Conservation (phyloP, 2,113 vertebrate genomes). For the Syngnathoides biaculeatus region DNA sequence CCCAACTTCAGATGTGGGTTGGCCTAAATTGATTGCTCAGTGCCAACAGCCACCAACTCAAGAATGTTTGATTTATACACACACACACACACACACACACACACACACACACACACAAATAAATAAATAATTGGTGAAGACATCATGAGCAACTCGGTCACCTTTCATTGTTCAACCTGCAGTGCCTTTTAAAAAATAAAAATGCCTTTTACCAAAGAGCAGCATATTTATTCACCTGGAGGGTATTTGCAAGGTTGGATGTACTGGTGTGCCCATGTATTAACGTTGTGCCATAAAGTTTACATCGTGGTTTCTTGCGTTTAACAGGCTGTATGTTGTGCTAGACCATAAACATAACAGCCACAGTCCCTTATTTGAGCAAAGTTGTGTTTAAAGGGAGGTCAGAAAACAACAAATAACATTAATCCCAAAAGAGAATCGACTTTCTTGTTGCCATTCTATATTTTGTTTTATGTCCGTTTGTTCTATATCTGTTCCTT, state of each 20-base stretch:
- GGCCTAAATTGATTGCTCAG: conserved; percentile 39
- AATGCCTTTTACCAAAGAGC: conserved; percentile 1
- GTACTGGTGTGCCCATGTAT: conserved; percentile 1
- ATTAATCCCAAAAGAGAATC: conserved; percentile 13
- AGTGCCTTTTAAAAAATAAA: neutral
- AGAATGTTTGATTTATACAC: conserved; percentile 53
- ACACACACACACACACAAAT: no score
- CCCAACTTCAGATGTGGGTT: conserved; percentile 52
- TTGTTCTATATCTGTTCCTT: conserved; percentile 18
- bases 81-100: no score
- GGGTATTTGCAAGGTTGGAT: conserved; percentile 4
- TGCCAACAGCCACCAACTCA: conserved; percentile 36
- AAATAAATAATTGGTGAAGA: neutral
- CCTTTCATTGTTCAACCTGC: neutral
- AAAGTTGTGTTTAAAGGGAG: conserved; percentile 21
- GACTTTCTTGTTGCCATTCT: conserved; percentile 9
- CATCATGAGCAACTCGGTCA: neutral
- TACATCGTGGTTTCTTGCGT: conserved; percentile 25
- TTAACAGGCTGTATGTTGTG: conserved; percentile 24
- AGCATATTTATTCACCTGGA: conserved; percentile 2
- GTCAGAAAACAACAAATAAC: conserved; percentile 39
- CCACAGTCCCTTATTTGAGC: conserved; percentile 41
- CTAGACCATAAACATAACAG: conserved; percentile 42
- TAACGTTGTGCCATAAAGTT: conserved; percentile 38
- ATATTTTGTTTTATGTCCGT: conserved; percentile 13